A percentile compares a stretch with the other conserved stretches of the same genome.
phyloP scores from a whole-genome alignment of 2,888 invertebrate species.

The Lacanobia oleracea region DNA sequence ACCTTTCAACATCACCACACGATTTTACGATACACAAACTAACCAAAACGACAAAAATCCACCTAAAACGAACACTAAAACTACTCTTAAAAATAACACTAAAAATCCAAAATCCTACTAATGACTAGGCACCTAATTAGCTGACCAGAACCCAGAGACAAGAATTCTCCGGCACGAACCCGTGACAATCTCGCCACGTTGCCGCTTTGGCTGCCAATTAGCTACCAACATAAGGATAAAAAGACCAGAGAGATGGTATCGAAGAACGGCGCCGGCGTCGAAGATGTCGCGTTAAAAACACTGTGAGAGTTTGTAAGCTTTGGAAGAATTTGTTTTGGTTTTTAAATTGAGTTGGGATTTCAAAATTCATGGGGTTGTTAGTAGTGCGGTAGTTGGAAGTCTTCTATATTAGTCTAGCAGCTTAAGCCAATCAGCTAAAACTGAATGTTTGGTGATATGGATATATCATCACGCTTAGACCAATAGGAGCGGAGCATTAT shows the following conservation, averaged over 20 bases:
- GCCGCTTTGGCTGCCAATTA: constrained; percentile 60
- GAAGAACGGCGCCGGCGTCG: constrained; percentile 52
- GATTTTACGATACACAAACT: not conserved
- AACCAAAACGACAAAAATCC: constrained; percentile 45
- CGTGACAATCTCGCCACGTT: constrained; percentile 65
- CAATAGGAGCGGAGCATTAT: too few species aligned
- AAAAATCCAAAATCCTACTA: constrained; percentile 43
- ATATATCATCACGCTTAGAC: too few species aligned
- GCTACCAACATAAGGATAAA: constrained; percentile 49
- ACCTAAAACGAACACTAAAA: constrained; percentile 7
- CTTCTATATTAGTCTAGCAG: too few species aligned
- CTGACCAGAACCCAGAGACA: constrained; percentile 40
- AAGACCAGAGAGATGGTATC: constrained; percentile 63
- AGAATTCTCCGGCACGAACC: constrained; percentile 61
- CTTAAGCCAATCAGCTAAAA: too few species aligned
- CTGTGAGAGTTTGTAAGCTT: constrained; percentile 35
- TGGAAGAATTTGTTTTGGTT: constrained; percentile 12
- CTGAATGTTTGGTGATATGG: too few species aligned
- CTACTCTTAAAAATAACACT: constrained; percentile 40
- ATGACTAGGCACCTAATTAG: constrained; percentile 67
- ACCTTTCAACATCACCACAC: not conserved
- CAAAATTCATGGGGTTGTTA: not conserved
- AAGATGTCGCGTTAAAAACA: constrained; percentile 43
- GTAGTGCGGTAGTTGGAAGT: not conserved
- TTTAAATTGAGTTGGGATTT: constrained; percentile 15